Percentiles rank a stretch among this genome's conserved stretches.
These are phyloP conservation scores for Lepas anatifera DNA, from an alignment of 2,888 invertebrate genomes.

Conservation along the genomic window DNA sequence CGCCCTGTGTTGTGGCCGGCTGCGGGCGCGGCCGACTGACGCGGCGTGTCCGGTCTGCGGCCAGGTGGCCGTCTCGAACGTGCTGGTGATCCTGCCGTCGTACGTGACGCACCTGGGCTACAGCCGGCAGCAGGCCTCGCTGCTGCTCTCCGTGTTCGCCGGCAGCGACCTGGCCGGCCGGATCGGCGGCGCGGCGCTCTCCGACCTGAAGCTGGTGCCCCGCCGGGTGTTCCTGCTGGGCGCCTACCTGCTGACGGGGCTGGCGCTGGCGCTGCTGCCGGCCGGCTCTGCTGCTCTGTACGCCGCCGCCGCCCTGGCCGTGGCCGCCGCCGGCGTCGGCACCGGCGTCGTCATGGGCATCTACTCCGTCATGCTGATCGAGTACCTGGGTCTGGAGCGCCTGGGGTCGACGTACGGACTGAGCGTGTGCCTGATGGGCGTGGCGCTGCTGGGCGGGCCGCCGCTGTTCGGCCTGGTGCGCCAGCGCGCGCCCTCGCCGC, in stretches of 20 bases:
- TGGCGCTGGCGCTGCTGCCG: conserved; percentile 58
- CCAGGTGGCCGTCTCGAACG: neutral
- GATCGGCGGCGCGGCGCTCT: conserved; percentile 72
- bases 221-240: conserved; percentile 72
- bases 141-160: conserved; percentile 65
- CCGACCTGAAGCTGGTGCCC: conserved; percentile 60
- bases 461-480: conserved; percentile 61
- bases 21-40: no score
- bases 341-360: conserved; percentile 71
- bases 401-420: conserved; percentile 75
- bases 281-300: conserved; percentile 40
- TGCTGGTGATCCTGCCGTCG: conserved; percentile 51
- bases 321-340: conserved; percentile 50
- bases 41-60: no score
- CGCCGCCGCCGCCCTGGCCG: neutral
- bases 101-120: conserved; percentile 59
- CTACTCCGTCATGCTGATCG: conserved; percentile 76
- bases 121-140: conserved; percentile 55
- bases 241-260: conserved; percentile 61
- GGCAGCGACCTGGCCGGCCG: conserved; percentile 66
- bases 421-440: conserved; percentile 69
- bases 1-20: no score
- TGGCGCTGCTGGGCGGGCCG: conserved; percentile 66
- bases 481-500: neutral
- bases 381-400: conserved; percentile 71